Evolutionary conservation across 2,888 invertebrate species (phyloP), one percentile per base, ranked within the genome.

Genomic region (Lycia hirtaria): DNA sequence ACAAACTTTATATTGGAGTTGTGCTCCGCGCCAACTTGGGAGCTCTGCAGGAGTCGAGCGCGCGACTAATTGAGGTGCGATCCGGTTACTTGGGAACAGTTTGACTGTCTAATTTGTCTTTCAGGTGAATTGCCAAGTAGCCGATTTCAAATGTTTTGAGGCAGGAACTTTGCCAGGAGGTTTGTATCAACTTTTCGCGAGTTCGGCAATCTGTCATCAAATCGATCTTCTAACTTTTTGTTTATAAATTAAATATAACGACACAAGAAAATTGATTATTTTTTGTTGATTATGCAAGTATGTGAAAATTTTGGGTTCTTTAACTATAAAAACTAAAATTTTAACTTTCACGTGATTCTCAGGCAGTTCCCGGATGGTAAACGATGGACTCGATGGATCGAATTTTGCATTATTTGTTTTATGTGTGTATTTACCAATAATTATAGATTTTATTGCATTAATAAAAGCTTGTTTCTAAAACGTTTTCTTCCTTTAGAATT

Each of bases 1-100:
- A 86, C 84, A 85, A 87, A 87, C 81, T 87, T 87, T 85, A 76
- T 87, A 85, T 85, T 82, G 80, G 76, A 80, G 72, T 80, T 76
- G 71, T 70, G 71, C 76, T 75, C 75, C 68, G 64, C 65, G 66
- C 67, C 60, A 70, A 72, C 68, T 58, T 58, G 62, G 68, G 60
- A 68, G 56, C 61, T 66, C 59, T 56, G n/a, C n/a, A n/a, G n/a
- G 52, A 62, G 57, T 55, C 51, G 56, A 48, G 44, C 69, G 65
- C n/a, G 37, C 17, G 49, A 58, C 73, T 64, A 64, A 61, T 59
- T 51, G 56, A 59, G 48, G 48, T 53, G 55, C 55, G 56, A 59
- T 53, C 48, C 52, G 52, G 48, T 49, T 58, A 58, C 57, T 58
- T 58, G 48, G 57, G 44, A 51, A 47, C 48, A 57, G 49, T 57